Percentiles rank a stretch among this genome's conserved stretches.
Conservation (phyloP, 1,140 invertebrate species). For the Macrocentrus cingulum region DNA sequence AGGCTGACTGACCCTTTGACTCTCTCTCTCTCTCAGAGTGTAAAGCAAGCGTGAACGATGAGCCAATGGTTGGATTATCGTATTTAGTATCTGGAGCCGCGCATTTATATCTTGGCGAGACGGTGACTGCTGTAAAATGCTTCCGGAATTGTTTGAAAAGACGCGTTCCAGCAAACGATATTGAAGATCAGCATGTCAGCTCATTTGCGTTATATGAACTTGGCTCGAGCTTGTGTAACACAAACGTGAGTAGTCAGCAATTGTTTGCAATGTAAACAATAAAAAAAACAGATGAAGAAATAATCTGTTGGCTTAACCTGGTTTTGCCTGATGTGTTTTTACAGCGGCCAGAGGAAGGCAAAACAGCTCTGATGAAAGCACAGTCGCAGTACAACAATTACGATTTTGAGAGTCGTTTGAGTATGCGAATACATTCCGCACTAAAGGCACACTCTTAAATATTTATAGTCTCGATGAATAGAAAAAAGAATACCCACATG, state of each 20-base stretch:
- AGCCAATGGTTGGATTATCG: slow-evolving; percentile 63
- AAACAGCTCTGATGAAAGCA: slow-evolving; percentile 54
- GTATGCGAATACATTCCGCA: slow-evolving; percentile 65
- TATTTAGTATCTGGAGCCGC: slow-evolving; percentile 61
- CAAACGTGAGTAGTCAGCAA: slow-evolving; percentile 54
- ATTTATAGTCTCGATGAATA: neutral
- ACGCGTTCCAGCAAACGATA: slow-evolving; percentile 45
- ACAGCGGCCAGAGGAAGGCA: slow-evolving; percentile 62
- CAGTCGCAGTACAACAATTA: slow-evolving; percentile 65
- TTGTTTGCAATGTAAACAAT: neutral
- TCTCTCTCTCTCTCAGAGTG: slow-evolving; percentile 49
- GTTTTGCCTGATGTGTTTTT: slow-evolving; percentile 33
- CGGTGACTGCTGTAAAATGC: slow-evolving; percentile 56
- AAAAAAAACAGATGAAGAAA: slow-evolving; percentile 7
- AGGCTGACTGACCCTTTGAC: neutral
- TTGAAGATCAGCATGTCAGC: slow-evolving; percentile 65
- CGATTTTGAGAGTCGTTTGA: slow-evolving; percentile 70
- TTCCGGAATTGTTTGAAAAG: slow-evolving; percentile 59
- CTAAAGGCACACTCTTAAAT: slow-evolving; percentile 45
- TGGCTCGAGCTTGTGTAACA: slow-evolving; percentile 59
- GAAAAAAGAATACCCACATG: neutral
- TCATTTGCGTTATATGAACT: slow-evolving; percentile 72
- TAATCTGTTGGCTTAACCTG: neutral
- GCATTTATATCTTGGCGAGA: slow-evolving; percentile 53
- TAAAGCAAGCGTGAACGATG: slow-evolving; percentile 43